Percentiles rank a stretch among this genome's conserved stretches.
Evolutionary conservation across 2,888 invertebrate species (phyloP).

Genomic region (Drosophila niveifrons): DNA sequence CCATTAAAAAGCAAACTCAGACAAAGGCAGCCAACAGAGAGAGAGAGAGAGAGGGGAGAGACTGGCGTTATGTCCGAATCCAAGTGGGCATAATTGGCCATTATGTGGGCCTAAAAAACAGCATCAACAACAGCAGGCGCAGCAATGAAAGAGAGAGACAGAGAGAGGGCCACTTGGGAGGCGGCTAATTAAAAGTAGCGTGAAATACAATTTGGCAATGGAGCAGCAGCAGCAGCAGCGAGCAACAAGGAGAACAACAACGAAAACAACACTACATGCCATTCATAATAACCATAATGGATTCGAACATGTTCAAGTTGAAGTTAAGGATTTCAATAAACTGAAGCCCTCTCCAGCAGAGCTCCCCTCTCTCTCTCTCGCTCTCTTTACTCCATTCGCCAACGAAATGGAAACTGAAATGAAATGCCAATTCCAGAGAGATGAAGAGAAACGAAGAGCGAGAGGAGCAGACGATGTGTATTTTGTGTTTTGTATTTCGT

Average conservation of each 20-base stretch:
- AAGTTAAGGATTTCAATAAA: constrained; percentile 52
- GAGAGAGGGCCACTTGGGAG: constrained; percentile 24
- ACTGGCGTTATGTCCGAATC: constrained; percentile 41
- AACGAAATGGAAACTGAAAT: constrained; percentile 25
- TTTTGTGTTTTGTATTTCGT: constrained; percentile 16
- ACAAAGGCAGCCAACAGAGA: constrained; percentile 11
- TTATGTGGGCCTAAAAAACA: constrained; percentile 72
- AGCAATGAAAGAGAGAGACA: constrained; percentile 4
- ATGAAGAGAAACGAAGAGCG: not conserved
- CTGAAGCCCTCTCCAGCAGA: constrained; percentile 17
- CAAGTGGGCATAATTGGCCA: constrained; percentile 79
- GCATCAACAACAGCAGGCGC: constrained; percentile 18
- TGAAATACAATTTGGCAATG: constrained; percentile 69
- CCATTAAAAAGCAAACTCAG: constrained; percentile 68
- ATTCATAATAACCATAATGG: constrained; percentile 62
- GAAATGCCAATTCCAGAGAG: not conserved
- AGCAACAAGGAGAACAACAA: constrained; percentile 1
- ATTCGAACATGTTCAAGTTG: constrained; percentile 54
- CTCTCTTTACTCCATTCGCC: not conserved
- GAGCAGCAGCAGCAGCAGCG: not conserved
- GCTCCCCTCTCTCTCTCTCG: not conserved
- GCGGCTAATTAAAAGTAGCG: constrained; percentile 76
- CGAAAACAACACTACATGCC: constrained; percentile 16
- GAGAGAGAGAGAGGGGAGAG: not conserved
- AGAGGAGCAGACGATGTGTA: not conserved